Evolutionary conservation across 2,888 invertebrate genomes (phyloP), one percentile per base, ranked within the genome.

Genomic region (Archaeoteleia sp.): DNA sequence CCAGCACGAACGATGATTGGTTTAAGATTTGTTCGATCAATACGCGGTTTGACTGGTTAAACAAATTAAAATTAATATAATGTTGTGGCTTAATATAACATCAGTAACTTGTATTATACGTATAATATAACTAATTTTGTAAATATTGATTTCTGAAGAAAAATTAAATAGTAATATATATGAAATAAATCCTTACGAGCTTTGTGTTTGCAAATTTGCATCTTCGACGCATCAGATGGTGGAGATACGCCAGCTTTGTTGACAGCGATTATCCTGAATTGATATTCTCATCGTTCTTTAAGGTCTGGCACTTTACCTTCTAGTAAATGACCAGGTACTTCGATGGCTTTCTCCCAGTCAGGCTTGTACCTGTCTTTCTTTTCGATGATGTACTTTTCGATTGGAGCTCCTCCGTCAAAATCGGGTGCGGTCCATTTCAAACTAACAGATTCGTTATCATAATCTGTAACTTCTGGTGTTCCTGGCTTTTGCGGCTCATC

Each of bases 21-120:
- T 85, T 97, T 96, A 72, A 98, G 88, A 86, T 97, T 96, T 1
- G 96, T 95, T 74, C 97, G 91, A 86, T 98, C 97, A 85, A 99
- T 99, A 82, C 95, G 93, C 30, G 99, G 99, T 87, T 98, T 97
- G 84, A 98, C 96, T 96, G n/a, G n/a, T 7, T 29, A 37, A 29
- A 46, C 0, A 23, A 37, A 34, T 20, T 13, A 23, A 12, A 45
- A 14, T 1, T 3, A 54, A 35, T 32, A n/a, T n/a, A n/a, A n/a
- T n/a, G n/a, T n/a, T n/a, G n/a, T n/a, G n/a, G n/a, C n/a, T n/a
- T n/a, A n/a, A n/a, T n/a, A n/a, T n/a, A n/a, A n/a, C n/a, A n/a
- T n/a, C n/a, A n/a, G n/a, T n/a, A n/a, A n/a, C n/a, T n/a, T n/a
- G n/a, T n/a, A n/a, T n/a, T n/a, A n/a, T n/a, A n/a, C n/a, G n/a